Conservation (phyloP, 2,797 vertebrate species). For the Intellagama lesueurii region DNA sequence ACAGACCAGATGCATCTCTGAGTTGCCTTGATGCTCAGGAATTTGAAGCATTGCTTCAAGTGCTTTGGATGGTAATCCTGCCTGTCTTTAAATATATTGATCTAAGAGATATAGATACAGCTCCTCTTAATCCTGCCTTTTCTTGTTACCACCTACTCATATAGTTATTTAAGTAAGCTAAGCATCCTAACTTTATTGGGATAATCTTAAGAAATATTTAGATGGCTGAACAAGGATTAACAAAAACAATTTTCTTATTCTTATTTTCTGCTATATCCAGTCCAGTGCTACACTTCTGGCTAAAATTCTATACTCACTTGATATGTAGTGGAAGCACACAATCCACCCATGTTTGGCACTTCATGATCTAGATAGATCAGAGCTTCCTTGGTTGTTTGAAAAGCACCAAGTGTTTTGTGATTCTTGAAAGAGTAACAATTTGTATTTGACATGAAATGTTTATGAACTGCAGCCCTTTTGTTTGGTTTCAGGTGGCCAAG, state of each 20-base stretch:
- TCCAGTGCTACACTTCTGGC: neutral
- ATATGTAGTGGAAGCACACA: neutral
- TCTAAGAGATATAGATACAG: neutral
- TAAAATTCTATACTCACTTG: neutral
- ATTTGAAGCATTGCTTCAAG: neutral
- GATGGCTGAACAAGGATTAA: neutral
- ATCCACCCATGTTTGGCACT: neutral
- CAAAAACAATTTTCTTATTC: neutral
- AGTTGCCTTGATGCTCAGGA: neutral
- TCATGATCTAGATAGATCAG: neutral
- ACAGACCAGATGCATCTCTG: neutral
- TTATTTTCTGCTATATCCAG: neutral
- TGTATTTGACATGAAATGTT: too few relatives aligned
- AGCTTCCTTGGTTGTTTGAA: neutral
- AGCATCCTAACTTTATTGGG: neutral
- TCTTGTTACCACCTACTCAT: neutral
- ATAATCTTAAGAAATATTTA: neutral
- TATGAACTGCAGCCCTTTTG: too few relatives aligned
- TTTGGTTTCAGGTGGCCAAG: too few relatives aligned
- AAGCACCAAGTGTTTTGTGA: too few relatives aligned
- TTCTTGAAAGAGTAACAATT: too few relatives aligned
- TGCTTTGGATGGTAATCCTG: neutral
- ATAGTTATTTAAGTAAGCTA: neutral
- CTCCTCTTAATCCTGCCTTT: neutral
- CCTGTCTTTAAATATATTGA: neutral